A percentile compares a stretch with the other conserved stretches of the same genome.
Conservation (phyloP, 2,888 invertebrate genomes). For the Stenichneumon culpator region DNA sequence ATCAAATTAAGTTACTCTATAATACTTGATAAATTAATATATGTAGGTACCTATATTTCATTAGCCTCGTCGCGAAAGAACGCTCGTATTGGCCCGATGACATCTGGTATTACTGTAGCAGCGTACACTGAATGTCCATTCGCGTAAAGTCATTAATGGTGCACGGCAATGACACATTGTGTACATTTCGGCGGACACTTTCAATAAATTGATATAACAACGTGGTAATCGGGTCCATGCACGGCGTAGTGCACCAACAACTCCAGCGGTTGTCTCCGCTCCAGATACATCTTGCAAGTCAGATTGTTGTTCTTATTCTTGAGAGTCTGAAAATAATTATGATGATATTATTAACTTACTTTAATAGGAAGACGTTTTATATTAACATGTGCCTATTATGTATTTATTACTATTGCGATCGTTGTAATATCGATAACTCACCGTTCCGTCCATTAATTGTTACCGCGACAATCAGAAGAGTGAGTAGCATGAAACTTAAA, state of each 20-base stretch:
- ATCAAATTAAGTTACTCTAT: neutral
- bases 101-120: neutral
- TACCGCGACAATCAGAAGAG: slow-evolving; percentile 31
- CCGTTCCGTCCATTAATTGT: slow-evolving; percentile 24
- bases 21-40: neutral
- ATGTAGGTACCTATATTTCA: too few relatives aligned
- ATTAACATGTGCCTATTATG: neutral
- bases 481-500: slow-evolving; percentile 38
- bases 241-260: slow-evolving; percentile 56
- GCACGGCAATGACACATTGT: slow-evolving; percentile 68
- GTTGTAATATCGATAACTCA: slow-evolving; percentile 17
- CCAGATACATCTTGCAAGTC: neutral
- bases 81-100: neutral
- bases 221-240: slow-evolving; percentile 43
- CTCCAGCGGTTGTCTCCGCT: slow-evolving; percentile 55
- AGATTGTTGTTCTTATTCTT: neutral
- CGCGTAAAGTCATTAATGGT: slow-evolving; percentile 68
- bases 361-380: neutral
- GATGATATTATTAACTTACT: neutral
- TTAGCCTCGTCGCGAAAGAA: neutral
- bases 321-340: neutral
- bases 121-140: slow-evolving; percentile 63
- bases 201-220: slow-evolving; percentile 62
- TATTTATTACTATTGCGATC: neutral
- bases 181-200: slow-evolving; percentile 58